phyloP scores from a whole-genome alignment of 2,113 vertebrate genomes.

The Bambusicola thoracicus region DNA sequence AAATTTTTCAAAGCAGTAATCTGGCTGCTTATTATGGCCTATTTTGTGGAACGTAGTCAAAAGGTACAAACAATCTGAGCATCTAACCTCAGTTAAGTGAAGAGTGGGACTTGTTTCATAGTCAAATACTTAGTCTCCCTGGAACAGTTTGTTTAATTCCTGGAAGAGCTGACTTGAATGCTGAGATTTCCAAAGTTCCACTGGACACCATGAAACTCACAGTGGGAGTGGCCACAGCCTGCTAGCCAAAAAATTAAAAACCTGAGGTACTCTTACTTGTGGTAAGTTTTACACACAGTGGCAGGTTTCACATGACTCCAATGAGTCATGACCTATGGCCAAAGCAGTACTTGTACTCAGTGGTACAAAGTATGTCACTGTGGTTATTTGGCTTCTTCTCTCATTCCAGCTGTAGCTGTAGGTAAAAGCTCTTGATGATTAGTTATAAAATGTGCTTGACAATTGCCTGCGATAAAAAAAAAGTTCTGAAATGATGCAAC shows the following conservation, averaged over 20 bases:
- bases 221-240: background rate
- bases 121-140: conserved; percentile 51
- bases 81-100: conserved; percentile 46
- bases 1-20: conserved; percentile 29
- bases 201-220: background rate
- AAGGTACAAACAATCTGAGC: conserved; percentile 29
- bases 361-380: conserved; percentile 36
- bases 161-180: conserved; percentile 56
- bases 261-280: conserved; percentile 33
- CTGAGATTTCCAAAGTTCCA: conserved; percentile 63
- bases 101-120: conserved; percentile 49
- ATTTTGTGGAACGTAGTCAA: background rate
- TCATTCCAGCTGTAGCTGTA: background rate
- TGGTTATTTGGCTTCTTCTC: conserved; percentile 26
- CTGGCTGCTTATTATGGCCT: background rate
- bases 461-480: background rate
- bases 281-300: conserved; percentile 35
- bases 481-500: background rate
- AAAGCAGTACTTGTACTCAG: conserved; percentile 11
- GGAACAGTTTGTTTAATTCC: conserved; percentile 66
- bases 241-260: conserved; percentile 47
- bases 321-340: conserved; percentile 35
- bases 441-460: background rate
- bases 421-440: background rate
- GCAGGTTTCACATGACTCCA: conserved; percentile 47